A percentile compares a stretch with the other conserved stretches of the same genome.
phyloP scores from a whole-genome alignment of 2,113 vertebrate genomes.

The Benitochromis conjunctus region DNA sequence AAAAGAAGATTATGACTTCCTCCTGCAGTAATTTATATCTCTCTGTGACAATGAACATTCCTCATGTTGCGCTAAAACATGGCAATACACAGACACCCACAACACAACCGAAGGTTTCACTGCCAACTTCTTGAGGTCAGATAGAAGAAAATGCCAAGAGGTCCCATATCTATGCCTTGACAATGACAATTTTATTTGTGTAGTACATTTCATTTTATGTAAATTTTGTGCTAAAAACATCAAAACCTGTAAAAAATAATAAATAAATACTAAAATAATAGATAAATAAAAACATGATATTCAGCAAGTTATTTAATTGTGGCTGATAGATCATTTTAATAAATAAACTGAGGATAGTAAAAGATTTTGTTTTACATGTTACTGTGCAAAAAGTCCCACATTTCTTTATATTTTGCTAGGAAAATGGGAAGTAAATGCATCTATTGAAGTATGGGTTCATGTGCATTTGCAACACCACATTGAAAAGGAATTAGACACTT shows the following conservation, averaged over 20 bases:
- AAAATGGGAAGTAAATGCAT: too few species aligned
- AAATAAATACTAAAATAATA: neutral
- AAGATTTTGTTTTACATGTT: neutral
- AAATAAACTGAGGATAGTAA: neutral
- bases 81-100: neutral
- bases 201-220: neutral
- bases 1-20: neutral
- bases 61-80: neutral
- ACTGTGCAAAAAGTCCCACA: neutral
- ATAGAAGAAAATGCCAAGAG: neutral
- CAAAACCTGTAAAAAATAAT: neutral
- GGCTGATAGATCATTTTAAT: neutral
- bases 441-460: too few species aligned
- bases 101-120: neutral
- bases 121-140: neutral
- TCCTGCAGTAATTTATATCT: neutral
- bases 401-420: neutral
- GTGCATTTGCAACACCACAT: too few species aligned
- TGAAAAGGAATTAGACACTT: too few species aligned
- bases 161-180: neutral
- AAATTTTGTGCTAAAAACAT: neutral
- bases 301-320: neutral
- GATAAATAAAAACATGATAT: neutral
- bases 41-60: neutral
- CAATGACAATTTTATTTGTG: neutral